Conservation (phyloP, 2,797 vertebrate species). For the Knipowitschia caucasica region DNA sequence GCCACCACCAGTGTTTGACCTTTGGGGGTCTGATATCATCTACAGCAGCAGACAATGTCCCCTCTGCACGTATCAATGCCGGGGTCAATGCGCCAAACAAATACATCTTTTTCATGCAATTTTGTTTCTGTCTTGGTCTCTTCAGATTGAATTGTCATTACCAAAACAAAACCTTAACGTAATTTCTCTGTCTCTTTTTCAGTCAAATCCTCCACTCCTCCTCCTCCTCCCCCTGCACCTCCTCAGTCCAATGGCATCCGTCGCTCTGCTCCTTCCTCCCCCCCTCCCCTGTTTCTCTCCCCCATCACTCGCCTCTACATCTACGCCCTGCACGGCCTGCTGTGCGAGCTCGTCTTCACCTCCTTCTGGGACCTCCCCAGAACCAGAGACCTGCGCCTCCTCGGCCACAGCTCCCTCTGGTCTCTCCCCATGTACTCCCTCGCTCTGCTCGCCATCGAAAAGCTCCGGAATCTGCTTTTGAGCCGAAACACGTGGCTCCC, state of each 20-base stretch:
- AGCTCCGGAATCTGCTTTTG: constrained; percentile 56
- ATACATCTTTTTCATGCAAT: too few species aligned
- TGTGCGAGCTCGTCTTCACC: constrained; percentile 80
- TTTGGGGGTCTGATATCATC: too few species aligned
- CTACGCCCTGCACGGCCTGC: constrained; percentile 77
- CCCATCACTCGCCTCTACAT: constrained; percentile 68
- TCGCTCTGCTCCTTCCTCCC: not conserved
- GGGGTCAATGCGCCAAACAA: too few species aligned
- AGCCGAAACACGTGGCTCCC: constrained; percentile 44
- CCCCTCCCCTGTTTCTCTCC: constrained; percentile 36
- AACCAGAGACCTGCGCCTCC: constrained; percentile 64
- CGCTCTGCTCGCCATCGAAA: constrained; percentile 74
- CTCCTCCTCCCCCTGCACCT: not conserved
- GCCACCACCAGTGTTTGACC: too few species aligned
- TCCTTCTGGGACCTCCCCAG: constrained; percentile 67
- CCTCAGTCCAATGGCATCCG: not conserved
- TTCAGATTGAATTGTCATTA: too few species aligned
- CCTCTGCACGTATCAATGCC: too few species aligned
- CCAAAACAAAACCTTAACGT: too few species aligned
- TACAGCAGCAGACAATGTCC: too few species aligned
- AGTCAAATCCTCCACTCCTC: too few species aligned
- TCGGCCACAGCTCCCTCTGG: constrained; percentile 78
- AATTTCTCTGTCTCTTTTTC: too few species aligned
- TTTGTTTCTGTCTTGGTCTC: too few species aligned
- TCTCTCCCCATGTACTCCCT: constrained; percentile 75